phyloP scores from a whole-genome alignment of 1,140 invertebrate species.

The Homarus americanus region DNA sequence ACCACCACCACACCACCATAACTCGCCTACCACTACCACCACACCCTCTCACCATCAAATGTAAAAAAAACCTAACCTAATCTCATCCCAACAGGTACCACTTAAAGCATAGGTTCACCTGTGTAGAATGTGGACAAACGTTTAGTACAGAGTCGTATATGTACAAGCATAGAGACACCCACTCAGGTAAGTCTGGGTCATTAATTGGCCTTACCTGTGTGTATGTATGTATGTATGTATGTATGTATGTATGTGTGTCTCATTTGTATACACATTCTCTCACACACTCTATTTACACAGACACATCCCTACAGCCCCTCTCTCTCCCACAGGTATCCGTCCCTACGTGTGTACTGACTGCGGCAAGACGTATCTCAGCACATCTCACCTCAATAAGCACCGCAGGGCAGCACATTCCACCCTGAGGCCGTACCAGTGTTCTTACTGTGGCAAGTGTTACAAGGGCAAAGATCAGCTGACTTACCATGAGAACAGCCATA shows the following conservation, averaged over 20 bases:
- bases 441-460: conserved; percentile 60
- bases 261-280: too few relatives aligned
- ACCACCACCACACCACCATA: too few relatives aligned
- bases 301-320: too few relatives aligned
- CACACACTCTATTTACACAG: too few relatives aligned
- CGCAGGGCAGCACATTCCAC: conserved; percentile 43
- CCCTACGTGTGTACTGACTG: conserved; percentile 53
- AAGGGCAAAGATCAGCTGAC: conserved; percentile 51
- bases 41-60: too few relatives aligned
- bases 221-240: too few relatives aligned
- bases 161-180: conserved; percentile 50
- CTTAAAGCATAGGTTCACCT: conserved; percentile 52
- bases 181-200: conserved; percentile 38
- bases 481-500: conserved; percentile 58
- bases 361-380: conserved; percentile 53
- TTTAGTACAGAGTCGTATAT: conserved; percentile 65
- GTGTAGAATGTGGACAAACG: conserved; percentile 56
- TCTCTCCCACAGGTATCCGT: conserved; percentile 53
- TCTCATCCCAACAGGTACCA: conserved; percentile 61
- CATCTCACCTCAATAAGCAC: conserved; percentile 55
- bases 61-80: too few relatives aligned
- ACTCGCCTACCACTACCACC: too few relatives aligned
- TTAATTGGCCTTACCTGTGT: too few relatives aligned
- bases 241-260: too few relatives aligned
- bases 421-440: conserved; percentile 45